Base-by-base conservation (phyloP, 2,797 vertebrate genomes). In the Cheirogaleus major region DNA sequence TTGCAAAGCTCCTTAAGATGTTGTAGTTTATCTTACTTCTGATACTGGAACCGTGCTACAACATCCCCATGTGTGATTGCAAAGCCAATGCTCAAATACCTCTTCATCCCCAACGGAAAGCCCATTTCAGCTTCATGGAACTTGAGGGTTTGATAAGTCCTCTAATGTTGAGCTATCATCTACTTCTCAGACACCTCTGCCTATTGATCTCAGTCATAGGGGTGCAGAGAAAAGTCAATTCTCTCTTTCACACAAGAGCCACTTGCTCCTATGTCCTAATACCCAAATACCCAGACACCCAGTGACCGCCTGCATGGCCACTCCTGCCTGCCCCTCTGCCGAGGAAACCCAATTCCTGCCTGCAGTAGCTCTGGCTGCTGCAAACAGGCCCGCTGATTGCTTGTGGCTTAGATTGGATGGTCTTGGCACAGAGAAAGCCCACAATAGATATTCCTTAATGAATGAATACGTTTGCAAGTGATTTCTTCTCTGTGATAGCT, bases 251-350 rank as follows among this genome's bases (percentile, higher is more conserved):
- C 69, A 75, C 7, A 6, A 63, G 65, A 92, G 17, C 23, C 12
- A 43, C 50, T 57, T 30, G 7, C 12, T 50, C 73, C 43, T 57
- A 12, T 12, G 25, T 70, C 48, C 57, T n/a, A 61, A 38, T 9
- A 50, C 43, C 20, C 70, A 80, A 23, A 2, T 5, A 55, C 43
- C 15, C 52, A 75, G n/a, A 4, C 75, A 48, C 22, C 25, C 45
- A 35, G n/a, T 0, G 14, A 9, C 38, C 20, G 9, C 30, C 73
- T 32, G 5, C 50, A 22, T n/a, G 32, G 12, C 25, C 0, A 0
- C 13, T 41, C n/a, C 32, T 79, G 41, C 23, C 38, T 45, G 30
- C 48, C 67, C 41, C 41, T 32, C 61, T 91, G 73, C 0, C n/a
- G 4, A 52, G 25, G 9, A 13, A 65, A 32, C 15, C 25, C 11